Evolutionary conservation across 2,888 invertebrate species (phyloP).

Genomic region (Biston stratarius): DNA sequence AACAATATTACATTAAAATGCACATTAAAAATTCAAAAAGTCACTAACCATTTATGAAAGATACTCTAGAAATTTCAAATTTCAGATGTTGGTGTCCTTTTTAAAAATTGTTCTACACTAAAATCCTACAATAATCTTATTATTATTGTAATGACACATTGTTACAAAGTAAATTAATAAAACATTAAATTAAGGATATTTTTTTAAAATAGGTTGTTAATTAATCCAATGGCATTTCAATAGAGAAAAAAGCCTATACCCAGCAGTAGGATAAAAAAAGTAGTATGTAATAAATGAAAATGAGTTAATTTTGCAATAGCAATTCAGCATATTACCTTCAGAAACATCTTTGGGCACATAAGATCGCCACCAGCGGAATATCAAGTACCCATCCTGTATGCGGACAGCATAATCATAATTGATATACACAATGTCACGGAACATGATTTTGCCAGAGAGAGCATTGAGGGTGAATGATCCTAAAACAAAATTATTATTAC

Average conservation of each 20-base stretch:
- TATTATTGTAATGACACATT: no score
- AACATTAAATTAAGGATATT: no score
- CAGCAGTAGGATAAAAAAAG: no score
- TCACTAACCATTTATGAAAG: no score
- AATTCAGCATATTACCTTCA: conserved; percentile 89
- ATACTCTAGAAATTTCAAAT: no score
- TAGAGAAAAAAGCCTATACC: no score
- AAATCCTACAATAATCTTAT: no score
- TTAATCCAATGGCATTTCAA: no score
- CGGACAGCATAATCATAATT: conserved; percentile 97
- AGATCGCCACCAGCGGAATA: conserved; percentile 99
- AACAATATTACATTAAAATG: neutral
- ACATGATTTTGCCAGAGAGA: conserved; percentile 99
- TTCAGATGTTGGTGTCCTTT: neutral
- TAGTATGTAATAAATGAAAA: no score
- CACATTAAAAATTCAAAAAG: neutral
- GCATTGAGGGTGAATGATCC: conserved; percentile 98
- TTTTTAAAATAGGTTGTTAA: no score
- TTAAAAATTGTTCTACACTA: neutral
- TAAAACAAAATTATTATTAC: conserved; percentile 64
- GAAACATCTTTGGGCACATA: conserved; percentile 98
- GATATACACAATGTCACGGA: conserved; percentile 97
- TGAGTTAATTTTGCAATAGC: neutral
- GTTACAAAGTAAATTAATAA: no score
- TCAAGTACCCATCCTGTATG: conserved; percentile 98